A percentile compares a stretch with the other conserved stretches of the same genome.
Conservation (phyloP, 2,888 invertebrate species). For the Catonia carolina region DNA sequence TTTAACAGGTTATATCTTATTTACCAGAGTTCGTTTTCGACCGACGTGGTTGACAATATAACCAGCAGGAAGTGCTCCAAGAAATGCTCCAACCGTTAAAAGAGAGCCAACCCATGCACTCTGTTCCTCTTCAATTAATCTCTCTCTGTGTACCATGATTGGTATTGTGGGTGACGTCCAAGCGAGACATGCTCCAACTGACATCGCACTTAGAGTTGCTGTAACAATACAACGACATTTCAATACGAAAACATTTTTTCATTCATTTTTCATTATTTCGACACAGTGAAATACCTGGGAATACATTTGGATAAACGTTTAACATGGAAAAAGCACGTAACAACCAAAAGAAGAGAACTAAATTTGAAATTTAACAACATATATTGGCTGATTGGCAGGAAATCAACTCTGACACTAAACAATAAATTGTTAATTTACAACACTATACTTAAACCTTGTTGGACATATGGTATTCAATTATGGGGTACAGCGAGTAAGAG, state of each 20-base stretch:
- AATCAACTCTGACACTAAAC: no score
- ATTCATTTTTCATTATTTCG: background rate
- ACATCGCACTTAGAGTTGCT: conserved; percentile 54
- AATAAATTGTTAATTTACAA: no score
- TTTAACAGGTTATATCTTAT: no score
- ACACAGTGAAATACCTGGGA: no score
- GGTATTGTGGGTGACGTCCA: conserved; percentile 44
- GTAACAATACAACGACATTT: conserved; percentile 17
- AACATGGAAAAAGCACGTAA: no score
- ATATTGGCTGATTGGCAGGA: no score
- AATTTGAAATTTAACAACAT: no score
- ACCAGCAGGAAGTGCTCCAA: conserved; percentile 52
- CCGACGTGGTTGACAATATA: conserved; percentile 50
- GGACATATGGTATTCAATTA: no score
- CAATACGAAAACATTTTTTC: background rate
- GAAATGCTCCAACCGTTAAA: conserved; percentile 50
- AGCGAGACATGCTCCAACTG: conserved; percentile 51
- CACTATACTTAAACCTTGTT: no score
- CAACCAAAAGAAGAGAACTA: no score
- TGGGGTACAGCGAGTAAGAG: no score
- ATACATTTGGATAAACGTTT: no score
- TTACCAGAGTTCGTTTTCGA: conserved; percentile 48
- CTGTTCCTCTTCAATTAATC: conserved; percentile 39
- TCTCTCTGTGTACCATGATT: conserved; percentile 33
- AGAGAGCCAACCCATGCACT: conserved; percentile 53